A percentile compares a stretch with the other conserved stretches of the same genome.
phyloP scores from a whole-genome alignment of 2,797 vertebrate genomes.

The Microctenopoma lineatum region DNA sequence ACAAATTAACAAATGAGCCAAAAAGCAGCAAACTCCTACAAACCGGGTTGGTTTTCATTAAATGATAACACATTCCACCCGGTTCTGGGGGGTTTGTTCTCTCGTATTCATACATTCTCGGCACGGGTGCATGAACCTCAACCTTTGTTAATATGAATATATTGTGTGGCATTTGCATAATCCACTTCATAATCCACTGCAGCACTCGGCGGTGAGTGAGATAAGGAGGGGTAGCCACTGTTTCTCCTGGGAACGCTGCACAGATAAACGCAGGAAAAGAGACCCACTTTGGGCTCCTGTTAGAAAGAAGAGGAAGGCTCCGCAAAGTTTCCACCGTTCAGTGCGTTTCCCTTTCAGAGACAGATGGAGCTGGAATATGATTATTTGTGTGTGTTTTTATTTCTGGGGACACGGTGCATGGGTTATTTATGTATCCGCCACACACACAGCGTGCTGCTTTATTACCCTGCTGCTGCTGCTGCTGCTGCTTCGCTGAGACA shows the following conservation, averaged over 20 bases:
- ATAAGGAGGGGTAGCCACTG: conserved; percentile 81
- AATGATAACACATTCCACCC: conserved; percentile 71
- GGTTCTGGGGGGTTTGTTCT: conserved; percentile 22
- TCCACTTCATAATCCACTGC: conserved; percentile 80
- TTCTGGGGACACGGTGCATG: conserved; percentile 61
- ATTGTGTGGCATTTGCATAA: conserved; percentile 83
- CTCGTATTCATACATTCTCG: conserved; percentile 75
- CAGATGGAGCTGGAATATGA: conserved; percentile 69
- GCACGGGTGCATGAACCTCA: conserved; percentile 72
- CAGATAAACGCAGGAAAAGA: conserved; percentile 79
- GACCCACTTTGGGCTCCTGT: conserved; percentile 77
- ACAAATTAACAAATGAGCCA: conserved; percentile 63
- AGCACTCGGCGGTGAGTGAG: conserved; percentile 75
- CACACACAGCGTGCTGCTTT: conserved; percentile 55
- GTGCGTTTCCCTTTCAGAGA: conserved; percentile 61
- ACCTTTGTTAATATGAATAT: conserved; percentile 82
- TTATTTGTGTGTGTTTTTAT: conserved; percentile 64
- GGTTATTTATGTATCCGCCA: conserved; percentile 71
- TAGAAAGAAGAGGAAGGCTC: conserved; percentile 76
- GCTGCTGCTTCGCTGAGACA: conserved; percentile 27
- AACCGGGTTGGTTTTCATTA: conserved; percentile 61
- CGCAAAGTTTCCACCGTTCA: conserved; percentile 72
- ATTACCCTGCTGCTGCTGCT: conserved; percentile 35
- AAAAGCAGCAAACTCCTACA: conserved; percentile 33
- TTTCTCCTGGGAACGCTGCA: conserved; percentile 82